Conservation (phyloP, 1,140 invertebrate species). For the Rhyacophila brunnea region DNA sequence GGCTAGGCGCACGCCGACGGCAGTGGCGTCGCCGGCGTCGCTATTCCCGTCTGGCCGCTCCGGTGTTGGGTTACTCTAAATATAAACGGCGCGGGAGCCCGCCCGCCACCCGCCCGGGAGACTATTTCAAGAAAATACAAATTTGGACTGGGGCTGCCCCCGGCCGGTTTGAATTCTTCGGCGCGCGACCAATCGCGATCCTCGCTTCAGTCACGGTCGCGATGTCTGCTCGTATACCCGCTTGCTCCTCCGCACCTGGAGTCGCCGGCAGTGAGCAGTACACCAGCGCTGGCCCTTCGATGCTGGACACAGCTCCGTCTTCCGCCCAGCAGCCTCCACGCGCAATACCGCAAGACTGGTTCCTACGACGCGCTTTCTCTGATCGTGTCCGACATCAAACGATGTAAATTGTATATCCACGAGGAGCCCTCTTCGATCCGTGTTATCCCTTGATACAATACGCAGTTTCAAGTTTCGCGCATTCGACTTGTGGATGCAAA, state of each 20-base stretch:
- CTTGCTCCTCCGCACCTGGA: conserved; percentile 36
- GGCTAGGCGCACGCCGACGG: not conserved
- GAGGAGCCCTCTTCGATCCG: too few relatives aligned
- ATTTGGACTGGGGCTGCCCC: conserved; percentile 67
- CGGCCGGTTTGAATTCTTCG: conserved; percentile 44
- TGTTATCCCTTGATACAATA: too few relatives aligned
- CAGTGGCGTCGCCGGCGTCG: not conserved
- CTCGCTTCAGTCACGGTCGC: conserved; percentile 38
- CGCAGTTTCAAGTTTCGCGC: too few relatives aligned
- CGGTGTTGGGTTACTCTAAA: conserved; percentile 34
- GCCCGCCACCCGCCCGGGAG: conserved; percentile 38
- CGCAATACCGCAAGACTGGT: not conserved
- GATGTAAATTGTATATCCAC: too few relatives aligned
- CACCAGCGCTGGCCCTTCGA: conserved; percentile 31
- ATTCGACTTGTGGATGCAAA: too few relatives aligned
- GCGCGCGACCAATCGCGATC: conserved; percentile 14
- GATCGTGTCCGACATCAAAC: too few relatives aligned
- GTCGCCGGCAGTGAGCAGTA: conserved; percentile 19
- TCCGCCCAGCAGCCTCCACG: not conserved
- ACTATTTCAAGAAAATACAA: conserved; percentile 80
- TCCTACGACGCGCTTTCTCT: too few relatives aligned
- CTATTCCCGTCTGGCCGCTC: not conserved
- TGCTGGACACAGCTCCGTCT: conserved; percentile 33
- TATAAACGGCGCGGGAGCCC: conserved; percentile 42
- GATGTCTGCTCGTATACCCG: conserved; percentile 38